A percentile compares a stretch with the other conserved stretches of the same genome.
Evolutionary conservation across 2,888 invertebrate genomes (phyloP).

Genomic region (Andrena bicolor): DNA sequence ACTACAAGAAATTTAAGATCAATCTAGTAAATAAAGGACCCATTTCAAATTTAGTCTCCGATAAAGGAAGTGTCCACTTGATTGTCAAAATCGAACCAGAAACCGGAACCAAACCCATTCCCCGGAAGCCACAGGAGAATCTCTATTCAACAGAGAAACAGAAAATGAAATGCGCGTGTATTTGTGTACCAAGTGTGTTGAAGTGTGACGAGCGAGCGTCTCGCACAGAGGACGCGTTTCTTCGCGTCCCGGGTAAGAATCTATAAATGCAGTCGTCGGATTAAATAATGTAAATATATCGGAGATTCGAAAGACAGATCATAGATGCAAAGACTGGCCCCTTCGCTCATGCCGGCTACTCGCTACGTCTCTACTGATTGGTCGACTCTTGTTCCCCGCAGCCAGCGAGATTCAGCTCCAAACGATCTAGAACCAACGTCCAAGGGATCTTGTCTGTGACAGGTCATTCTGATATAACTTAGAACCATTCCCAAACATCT

Average conservation of each 20-base stretch:
- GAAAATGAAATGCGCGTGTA: conserved; percentile 16
- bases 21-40: no score
- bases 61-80: neutral
- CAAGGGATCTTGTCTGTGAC: neutral
- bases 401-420: conserved; percentile 13
- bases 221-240: conserved; percentile 19
- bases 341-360: conserved; percentile 84
- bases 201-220: conserved; percentile 32
- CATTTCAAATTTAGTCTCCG: neutral
- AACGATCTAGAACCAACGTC: conserved; percentile 3
- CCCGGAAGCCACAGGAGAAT: conserved; percentile 23
- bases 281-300: conserved; percentile 72
- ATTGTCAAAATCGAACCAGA: neutral
- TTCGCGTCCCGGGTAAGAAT: conserved; percentile 46
- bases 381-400: conserved; percentile 56
- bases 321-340: conserved; percentile 84
- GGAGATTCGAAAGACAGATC: conserved; percentile 84
- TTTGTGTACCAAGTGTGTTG: conserved; percentile 33
- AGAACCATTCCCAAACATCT: neutral
- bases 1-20: no score
- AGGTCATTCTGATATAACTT: no score
- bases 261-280: conserved; percentile 69
- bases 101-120: conserved; percentile 26
- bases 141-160: neutral
- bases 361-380: conserved; percentile 72